phyloP scores from a whole-genome alignment of 35 echinoderm and acorn worm species.

The Heliocidaris tuberculata region DNA sequence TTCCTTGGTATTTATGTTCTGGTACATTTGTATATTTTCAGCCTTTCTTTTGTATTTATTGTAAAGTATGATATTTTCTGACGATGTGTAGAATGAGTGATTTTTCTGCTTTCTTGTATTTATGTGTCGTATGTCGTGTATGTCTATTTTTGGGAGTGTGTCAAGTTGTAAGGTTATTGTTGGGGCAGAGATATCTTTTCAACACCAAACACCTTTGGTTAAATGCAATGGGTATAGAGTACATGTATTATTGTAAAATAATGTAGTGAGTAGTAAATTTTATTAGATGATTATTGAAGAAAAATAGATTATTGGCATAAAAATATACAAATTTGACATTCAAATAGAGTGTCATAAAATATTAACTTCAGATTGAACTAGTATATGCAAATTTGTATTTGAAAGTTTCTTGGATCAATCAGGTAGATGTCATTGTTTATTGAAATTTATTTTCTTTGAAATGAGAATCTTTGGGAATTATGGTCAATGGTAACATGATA shows the following conservation, averaged over 20 bases:
- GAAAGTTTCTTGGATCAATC: too few species aligned
- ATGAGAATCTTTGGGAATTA: too few species aligned
- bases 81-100: neutral
- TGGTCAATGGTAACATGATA: too few species aligned
- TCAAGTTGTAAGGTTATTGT: neutral
- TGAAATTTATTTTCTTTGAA: too few species aligned
- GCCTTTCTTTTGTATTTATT: conserved; percentile 18
- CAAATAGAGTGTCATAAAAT: too few species aligned
- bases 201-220: neutral
- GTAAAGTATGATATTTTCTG: conserved; percentile 18
- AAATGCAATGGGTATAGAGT: neutral
- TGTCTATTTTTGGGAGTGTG: neutral
- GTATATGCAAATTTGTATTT: too few species aligned
- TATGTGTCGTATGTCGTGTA: neutral
- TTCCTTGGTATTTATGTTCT: neutral
- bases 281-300: neutral
- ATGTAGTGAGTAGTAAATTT: neutral
- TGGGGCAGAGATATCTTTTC: neutral
- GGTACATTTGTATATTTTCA: conserved; percentile 18
- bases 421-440: too few species aligned
- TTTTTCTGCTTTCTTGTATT: conserved; percentile 9
- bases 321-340: neutral
- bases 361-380: too few species aligned
- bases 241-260: neutral
- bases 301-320: neutral